These are phyloP conservation scores for Rhagoletis pomonella DNA, from an alignment of 1,140 invertebrate species.

Conservation along the genomic window DNA sequence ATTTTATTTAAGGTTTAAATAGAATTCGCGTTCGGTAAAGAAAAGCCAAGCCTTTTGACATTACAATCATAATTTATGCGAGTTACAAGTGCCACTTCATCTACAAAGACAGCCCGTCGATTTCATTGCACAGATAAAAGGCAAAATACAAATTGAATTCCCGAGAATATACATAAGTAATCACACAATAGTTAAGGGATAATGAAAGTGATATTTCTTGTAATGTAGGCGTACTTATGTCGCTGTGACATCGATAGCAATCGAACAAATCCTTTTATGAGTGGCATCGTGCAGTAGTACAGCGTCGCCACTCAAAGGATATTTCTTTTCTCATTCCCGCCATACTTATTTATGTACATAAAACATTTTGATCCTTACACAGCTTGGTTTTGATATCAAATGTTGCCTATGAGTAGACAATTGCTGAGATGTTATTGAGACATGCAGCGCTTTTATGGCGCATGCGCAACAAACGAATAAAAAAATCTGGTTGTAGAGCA, in stretches of 20 bases:
- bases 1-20: too few species aligned
- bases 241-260: constrained; percentile 37
- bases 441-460: neutral
- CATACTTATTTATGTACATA: neutral
- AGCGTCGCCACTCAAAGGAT: neutral
- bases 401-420: neutral
- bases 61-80: constrained; percentile 10
- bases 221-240: neutral
- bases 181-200: neutral
- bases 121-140: constrained; percentile 14
- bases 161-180: neutral
- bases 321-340: too few species aligned
- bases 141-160: constrained; percentile 37
- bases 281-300: neutral
- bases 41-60: neutral
- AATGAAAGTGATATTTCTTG: constrained; percentile 27
- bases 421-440: neutral
- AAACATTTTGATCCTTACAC: constrained; percentile 12
- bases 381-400: neutral
- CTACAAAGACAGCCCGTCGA: constrained; percentile 23
- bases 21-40: constrained; percentile 16
- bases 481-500: neutral
- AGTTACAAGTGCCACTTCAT: constrained; percentile 41
- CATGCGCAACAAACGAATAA: neutral
- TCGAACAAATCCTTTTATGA: constrained; percentile 51